Base-by-base conservation (phyloP, 2,888 invertebrate genomes). In the Prenolepis imparis region DNA sequence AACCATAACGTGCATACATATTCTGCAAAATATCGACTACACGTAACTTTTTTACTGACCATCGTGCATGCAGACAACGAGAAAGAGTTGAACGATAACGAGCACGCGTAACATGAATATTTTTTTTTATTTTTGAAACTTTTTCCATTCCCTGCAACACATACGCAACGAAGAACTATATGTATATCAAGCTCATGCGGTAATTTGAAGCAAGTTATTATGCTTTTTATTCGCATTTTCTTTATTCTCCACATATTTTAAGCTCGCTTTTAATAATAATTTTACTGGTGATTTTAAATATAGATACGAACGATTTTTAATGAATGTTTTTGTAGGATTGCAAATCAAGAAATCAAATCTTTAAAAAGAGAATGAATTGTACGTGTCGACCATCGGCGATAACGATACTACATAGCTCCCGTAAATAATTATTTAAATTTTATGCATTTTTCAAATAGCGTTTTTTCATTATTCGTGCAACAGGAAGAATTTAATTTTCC, bases 171-270 rank as follows among this genome's bases (percentile, higher is more conserved):
- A 80, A 72, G 78, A 72, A 80, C 73, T 44, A 80, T 70, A 80
- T 44, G 72, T 70, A 80, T 24, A 59, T 80, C 44, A 59, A 72
- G 78, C 44, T 72, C 59, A 8, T 44, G 44, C 59, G 44, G 72
- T 72, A 72, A 36, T 80, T 80, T 80, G 44, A 80, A 80, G 72
- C 73, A 80, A 72, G 73, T 80, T 80, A 80, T 78, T 70, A 78
- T 80, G 18, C 32, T 70, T 70, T 78, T 78, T 70, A 70, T 78
- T 59, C 44, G 41, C 21, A 36, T 72, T 78, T 78, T 70, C 73
- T 39, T 78, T 59, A 78, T 80, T 32, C 59, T 21, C 28, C 18
- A 32, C 24, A 18, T 72, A 59, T 72, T 80, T 72, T 72, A 72
- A 72, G 44, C 72, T 59, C 44, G 78, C 6, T 59, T 80, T 80